Base-by-base conservation (phyloP, 1,140 invertebrate genomes). In the Cyrtorhinus lividipennis region DNA sequence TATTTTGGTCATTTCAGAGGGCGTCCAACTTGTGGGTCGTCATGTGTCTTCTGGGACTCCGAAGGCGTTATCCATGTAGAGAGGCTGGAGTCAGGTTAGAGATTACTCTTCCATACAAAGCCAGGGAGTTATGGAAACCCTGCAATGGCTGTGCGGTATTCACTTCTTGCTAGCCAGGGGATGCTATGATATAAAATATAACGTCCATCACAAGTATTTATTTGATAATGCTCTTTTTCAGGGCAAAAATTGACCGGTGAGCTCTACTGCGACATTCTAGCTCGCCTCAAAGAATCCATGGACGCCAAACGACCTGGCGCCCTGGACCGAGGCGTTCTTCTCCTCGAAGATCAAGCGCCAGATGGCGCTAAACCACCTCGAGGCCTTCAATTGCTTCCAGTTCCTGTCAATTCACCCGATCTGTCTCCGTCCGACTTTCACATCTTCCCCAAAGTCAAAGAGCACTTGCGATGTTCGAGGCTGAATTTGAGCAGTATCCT, bases 371-470 rank as follows among this genome's bases (percentile, higher is more conserved):
- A 20, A 20, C 48, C 48, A 5, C 20, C 48, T 20, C 8, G 48
- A 15, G 48, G 48, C 10, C 48, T 53, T 12, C 48, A 53, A 53
- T 20, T 53, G 8, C 48, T 53, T 53, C 48, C 48, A 13, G 8
- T 53, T 53, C 48, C 48, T 53, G 12, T 22, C 20, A 53, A 53
- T 20, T 53, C 48, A 20, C 48, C 48, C 20, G 48, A 53, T 20
- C 20, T 53, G 8, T 10, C 48, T 10, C 48, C 48, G 5, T 53
- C 48, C 10, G 48, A 53, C 20, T 53, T 53, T 20, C 48, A 53
- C 48, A 53, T 53, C 20, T 53, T 53, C 48, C 48, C 48, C 48
- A 53, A 53, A 53, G 48, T 53, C 48, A 53, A 53, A 53, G 48
- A 53, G 48, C 48, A 53, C 48, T 20, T 53, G 10, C 10, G 48